Evolutionary conservation across 2,113 vertebrate species (phyloP), one percentile per base, ranked within the genome.

Genomic region (Empidonax traillii): DNA sequence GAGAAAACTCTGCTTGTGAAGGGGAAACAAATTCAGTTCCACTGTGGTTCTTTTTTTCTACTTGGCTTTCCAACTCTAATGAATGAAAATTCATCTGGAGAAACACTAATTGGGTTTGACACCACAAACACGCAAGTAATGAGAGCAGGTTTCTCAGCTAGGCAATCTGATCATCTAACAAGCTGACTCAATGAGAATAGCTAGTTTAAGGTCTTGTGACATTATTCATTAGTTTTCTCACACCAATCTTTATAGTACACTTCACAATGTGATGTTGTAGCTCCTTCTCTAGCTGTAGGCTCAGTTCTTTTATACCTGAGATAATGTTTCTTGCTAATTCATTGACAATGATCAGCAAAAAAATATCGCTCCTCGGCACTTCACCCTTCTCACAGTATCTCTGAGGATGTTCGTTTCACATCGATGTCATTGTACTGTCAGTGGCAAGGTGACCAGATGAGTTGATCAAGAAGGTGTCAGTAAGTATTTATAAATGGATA

Each of bases 151-250:
- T 97, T 93, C 91, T 93, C 87, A 88, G 93, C 94, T 85, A 90
- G 94, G 74, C 88, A 92, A 75, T 94, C 71, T 80, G 59, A 78
- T 67, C 58, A 77, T 95, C 88, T 88, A 96, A 97, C 94, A 95
- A 93, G 90, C 91, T 91, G 68, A 67, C 93, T 96, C 80, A 49
- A 85, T 85, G 68, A 91, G 93, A 97, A 96, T 85, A 97, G 90
- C 91, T 93, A 69, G 67, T 96, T 96, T 94, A 90, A 91, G 74
- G 85, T 93, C 95, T 86, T 90, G 75, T 89, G 95, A 95, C 73
- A 51, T 92, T 97, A 96, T 96, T 94, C 78, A 96, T 96, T 95
- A 66, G 56, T 92, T 96, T 96, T 93, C 91, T 92, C 82, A 68
- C 47, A 67, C 76, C 85, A 75, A 72, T 95, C 92, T 96, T 95